Conservation (phyloP, 2,113 vertebrate genomes). For the Tapirus terrestris region DNA sequence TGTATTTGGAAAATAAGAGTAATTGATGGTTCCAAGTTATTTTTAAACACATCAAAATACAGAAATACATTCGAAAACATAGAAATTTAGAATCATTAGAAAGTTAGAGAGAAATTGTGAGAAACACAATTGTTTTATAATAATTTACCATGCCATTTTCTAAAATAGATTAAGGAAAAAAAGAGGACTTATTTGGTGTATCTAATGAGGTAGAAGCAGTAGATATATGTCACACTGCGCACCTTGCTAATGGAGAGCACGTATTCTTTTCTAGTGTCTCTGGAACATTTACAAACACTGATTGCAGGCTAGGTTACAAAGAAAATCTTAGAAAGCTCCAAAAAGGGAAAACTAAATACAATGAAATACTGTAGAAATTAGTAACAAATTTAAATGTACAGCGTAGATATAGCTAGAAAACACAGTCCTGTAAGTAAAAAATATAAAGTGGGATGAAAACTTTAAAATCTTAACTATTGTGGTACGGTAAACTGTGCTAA, state of each 20-base stretch:
- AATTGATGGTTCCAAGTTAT: slow-evolving; percentile 18
- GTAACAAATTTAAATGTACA: slow-evolving; percentile 13
- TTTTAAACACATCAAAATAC: slow-evolving; percentile 40
- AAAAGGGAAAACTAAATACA: not conserved
- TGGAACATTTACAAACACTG: not conserved
- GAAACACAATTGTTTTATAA: slow-evolving; percentile 29
- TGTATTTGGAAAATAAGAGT: slow-evolving; percentile 47
- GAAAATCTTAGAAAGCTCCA: slow-evolving; percentile 8
- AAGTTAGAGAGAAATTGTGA: slow-evolving; percentile 8
- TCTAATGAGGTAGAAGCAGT: not conserved
- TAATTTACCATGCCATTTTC: slow-evolving; percentile 24
- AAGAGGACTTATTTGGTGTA: not conserved
- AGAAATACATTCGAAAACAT: slow-evolving; percentile 22
- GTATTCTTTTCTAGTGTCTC: not conserved
- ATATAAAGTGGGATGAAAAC: not conserved
- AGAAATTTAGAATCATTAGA: not conserved
- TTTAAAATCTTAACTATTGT: not conserved
- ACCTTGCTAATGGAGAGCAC: not conserved
- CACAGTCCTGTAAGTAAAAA: not conserved
- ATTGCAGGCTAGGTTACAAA: not conserved
- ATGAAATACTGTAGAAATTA: not conserved
- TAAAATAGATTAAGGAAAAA: not conserved
- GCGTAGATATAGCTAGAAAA: not conserved
- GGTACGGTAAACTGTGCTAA: not conserved
- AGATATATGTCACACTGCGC: not conserved